Conservation (phyloP, 1,140 invertebrate genomes). For the Caenorhabditis remanei region DNA sequence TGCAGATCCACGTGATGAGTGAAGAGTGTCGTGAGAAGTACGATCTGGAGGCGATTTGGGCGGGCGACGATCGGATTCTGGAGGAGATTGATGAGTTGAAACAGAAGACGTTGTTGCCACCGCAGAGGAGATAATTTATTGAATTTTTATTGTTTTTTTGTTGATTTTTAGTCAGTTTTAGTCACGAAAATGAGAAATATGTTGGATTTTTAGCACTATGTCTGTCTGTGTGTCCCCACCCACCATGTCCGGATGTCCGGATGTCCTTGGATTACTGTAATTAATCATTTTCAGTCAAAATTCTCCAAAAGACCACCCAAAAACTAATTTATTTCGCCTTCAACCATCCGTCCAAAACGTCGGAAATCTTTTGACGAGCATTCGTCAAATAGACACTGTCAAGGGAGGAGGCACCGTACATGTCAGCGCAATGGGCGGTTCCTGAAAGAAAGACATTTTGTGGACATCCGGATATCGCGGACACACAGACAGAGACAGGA, state of each 20-base stretch:
- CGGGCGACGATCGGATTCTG: constrained; percentile 10
- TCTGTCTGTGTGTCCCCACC: too few relatives aligned
- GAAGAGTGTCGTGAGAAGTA: constrained; percentile 29
- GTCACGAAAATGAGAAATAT: too few relatives aligned
- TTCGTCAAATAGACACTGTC: constrained; percentile 42
- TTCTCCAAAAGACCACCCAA: too few relatives aligned
- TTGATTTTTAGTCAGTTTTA: background rate
- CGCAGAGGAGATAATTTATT: background rate
- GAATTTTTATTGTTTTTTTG: background rate
- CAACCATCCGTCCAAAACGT: constrained; percentile 38
- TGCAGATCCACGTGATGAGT: constrained; percentile 39
- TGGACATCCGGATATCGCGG: too few relatives aligned
- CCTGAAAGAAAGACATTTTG: background rate
- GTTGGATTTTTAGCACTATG: too few relatives aligned
- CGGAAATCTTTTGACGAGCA: constrained; percentile 9
- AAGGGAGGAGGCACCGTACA: constrained; percentile 54
- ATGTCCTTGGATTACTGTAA: too few relatives aligned
- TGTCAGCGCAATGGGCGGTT: constrained; percentile 68
- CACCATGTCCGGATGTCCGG: too few relatives aligned
- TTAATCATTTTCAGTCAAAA: too few relatives aligned
- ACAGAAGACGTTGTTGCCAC: background rate
- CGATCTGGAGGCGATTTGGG: constrained; percentile 41
- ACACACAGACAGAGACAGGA: too few relatives aligned
- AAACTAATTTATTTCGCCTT: background rate
- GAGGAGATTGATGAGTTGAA: constrained; percentile 21